Percentiles rank a stretch among this genome's conserved stretches.
phyloP scores from a whole-genome alignment of 2,113 vertebrate genomes.

The Myocastor coypus region DNA sequence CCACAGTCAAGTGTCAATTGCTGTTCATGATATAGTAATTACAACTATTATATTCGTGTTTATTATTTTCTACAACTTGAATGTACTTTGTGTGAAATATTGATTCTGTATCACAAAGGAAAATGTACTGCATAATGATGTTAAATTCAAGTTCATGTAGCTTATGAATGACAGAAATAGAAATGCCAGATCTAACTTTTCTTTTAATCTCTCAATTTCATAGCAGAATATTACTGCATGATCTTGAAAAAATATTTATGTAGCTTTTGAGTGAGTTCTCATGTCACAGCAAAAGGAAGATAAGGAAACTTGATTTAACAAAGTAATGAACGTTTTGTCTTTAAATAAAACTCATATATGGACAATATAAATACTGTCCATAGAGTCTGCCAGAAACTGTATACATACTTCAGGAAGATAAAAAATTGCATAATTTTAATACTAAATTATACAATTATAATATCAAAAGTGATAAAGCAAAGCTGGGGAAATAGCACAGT shows the following conservation, averaged over 20 bases:
- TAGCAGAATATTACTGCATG: conserved; percentile 12
- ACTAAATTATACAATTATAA: too few species aligned
- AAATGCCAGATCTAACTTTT: neutral
- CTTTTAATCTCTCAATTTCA: conserved; percentile 51
- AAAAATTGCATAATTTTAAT: neutral
- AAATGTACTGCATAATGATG: neutral
- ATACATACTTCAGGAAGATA: neutral
- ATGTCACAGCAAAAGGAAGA: neutral
- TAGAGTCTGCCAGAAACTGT: neutral
- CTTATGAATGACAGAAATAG: neutral
- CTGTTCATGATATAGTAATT: neutral
- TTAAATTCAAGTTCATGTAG: conserved; percentile 30
- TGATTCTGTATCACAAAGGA: neutral
- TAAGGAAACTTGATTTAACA: neutral
- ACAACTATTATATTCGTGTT: neutral
- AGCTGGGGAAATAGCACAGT: too few species aligned
- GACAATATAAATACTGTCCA: neutral
- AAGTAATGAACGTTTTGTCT: neutral
- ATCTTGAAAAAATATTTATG: conserved; percentile 43
- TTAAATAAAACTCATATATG: neutral
- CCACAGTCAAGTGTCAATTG: neutral
- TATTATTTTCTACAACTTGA: neutral
- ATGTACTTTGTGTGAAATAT: neutral
- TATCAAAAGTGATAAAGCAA: too few species aligned
- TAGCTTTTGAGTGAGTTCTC: neutral